Base-by-base conservation (phyloP, 2,888 invertebrate species). In the Dione juno region DNA sequence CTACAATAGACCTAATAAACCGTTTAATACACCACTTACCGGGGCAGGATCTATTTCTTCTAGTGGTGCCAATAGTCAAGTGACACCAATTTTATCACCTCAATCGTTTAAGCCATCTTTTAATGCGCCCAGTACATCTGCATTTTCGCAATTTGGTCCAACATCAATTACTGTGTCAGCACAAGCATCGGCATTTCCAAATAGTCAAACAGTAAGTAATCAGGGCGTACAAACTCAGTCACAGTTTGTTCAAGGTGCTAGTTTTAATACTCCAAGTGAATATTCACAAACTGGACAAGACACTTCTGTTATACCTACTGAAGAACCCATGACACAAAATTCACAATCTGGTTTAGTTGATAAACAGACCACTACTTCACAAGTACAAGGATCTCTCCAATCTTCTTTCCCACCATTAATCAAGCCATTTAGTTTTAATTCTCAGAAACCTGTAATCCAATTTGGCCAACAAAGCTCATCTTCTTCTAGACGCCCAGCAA, bases 1-100 rank as follows among this genome's bases (percentile, higher is more conserved):
- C 73, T 90, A 90, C 74, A 85, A 84, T 48, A 83, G 82, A 70
- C 90, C 92, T 19, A 77, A 83, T 1, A 83, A 81, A 48, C 79
- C 85, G 52, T 89, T 90, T 66, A 77, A 76, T 41, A 76, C 74
- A 35, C 82, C 83, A 21, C 67, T 57, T 61, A 37, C 65, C 9
- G 73, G 58, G 35, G 68, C 75, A 63, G 79, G 81, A 64, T 76
- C 59, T 16, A 79, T 77, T 71, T 78, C 82, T 79, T 80, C 84
- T 64, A 80, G 76, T 70, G 53, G 78, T 70, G 50, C 80, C 76
- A 79, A 81, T 80, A 77, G 80, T 81, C 82, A 83, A 76, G 72
- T 80, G 68, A 78, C 74, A 6, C 75, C 57, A 28, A 28, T 5
- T 11, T 50, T 57, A 10, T 45, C 50, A 28, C 28, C 58, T 45